phyloP scores from a whole-genome alignment of 2,888 invertebrate species.

The Drosophila nigricruria region DNA sequence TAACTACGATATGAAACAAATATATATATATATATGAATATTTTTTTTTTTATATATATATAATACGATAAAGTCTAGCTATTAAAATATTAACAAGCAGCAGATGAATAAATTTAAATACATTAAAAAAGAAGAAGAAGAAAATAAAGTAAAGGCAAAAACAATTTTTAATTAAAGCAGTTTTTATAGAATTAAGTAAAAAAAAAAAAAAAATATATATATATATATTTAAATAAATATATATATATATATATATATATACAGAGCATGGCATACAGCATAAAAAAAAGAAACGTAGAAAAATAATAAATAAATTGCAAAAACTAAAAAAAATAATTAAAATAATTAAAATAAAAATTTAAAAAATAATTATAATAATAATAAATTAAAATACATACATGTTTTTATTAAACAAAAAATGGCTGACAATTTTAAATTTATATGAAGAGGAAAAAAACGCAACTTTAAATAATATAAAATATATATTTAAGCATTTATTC shows the following conservation, averaged over 20 bases:
- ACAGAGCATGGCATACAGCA: conserved; percentile 24
- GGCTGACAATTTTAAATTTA: conserved; percentile 80
- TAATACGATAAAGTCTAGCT: conserved; percentile 55
- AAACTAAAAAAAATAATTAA: conserved; percentile 15
- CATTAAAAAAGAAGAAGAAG: conserved; percentile 15
- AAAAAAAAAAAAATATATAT: conserved; percentile 1
- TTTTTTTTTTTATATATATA: conserved; percentile 47
- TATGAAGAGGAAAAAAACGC: conserved; percentile 44
- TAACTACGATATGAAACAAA: conserved; percentile 6
- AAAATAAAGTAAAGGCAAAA: conserved; percentile 21
- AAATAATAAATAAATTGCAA: conserved; percentile 23
- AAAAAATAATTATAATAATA: conserved; percentile 18
- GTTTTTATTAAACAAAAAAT: conserved; percentile 71
- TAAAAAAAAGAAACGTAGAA: conserved; percentile 35
- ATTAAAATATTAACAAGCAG: conserved; percentile 37
- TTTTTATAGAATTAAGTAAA: conserved; percentile 66
- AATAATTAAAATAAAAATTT: conserved; percentile 19
- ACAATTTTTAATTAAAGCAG: conserved; percentile 72
- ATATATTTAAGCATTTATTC: conserved; percentile 71
- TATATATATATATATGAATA: conserved; percentile 24
- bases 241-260: background rate
- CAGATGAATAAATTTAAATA: conserved; percentile 34
- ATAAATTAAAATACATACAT: conserved; percentile 48
- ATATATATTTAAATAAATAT: background rate
- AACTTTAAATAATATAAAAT: conserved; percentile 22